phyloP scores from a whole-genome alignment of 2,113 vertebrate genomes.

The Excalfactoria chinensis region DNA sequence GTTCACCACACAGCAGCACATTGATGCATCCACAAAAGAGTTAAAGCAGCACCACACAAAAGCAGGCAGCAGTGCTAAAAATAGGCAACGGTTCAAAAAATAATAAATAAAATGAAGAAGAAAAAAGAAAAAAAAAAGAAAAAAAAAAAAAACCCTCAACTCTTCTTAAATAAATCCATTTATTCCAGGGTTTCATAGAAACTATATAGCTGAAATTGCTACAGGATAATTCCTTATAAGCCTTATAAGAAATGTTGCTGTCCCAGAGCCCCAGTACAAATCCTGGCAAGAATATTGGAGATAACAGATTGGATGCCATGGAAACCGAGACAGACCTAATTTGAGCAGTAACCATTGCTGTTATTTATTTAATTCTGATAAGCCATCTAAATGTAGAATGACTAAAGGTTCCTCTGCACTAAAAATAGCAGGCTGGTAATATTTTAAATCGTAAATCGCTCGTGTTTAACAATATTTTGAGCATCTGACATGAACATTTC shows the following conservation, averaged over 20 bases:
- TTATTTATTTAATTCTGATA: slow-evolving; percentile 79
- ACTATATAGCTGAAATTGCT: slow-evolving; percentile 50
- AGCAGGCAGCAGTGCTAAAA: slow-evolving; percentile 56
- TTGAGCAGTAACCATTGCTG: slow-evolving; percentile 71
- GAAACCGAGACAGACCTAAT: slow-evolving; percentile 79
- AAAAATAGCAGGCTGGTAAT: slow-evolving; percentile 75
- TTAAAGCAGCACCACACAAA: slow-evolving; percentile 27
- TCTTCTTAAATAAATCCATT: slow-evolving; percentile 50
- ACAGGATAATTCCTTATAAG: slow-evolving; percentile 69
- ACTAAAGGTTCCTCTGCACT: slow-evolving; percentile 61
- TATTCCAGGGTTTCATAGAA: slow-evolving; percentile 65
- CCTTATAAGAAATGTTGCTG: slow-evolving; percentile 58
- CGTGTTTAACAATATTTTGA: slow-evolving; percentile 71
- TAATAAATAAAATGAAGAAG: too few relatives aligned
- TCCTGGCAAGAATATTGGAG: slow-evolving; percentile 68
- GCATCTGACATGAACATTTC: slow-evolving; percentile 27
- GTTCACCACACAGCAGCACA: not conserved
- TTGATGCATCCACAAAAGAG: not conserved
- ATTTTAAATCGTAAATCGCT: slow-evolving; percentile 61
- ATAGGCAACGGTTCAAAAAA: slow-evolving; percentile 16
- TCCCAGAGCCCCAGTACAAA: slow-evolving; percentile 70
- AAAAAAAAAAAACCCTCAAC: not conserved
- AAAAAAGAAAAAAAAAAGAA: not conserved
- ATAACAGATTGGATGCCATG: slow-evolving; percentile 79
- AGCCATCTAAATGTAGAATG: slow-evolving; percentile 69